Percentiles rank a stretch among this genome's conserved stretches.
Conservation (phyloP, 1,140 invertebrate species). For the Nasonia giraulti region DNA sequence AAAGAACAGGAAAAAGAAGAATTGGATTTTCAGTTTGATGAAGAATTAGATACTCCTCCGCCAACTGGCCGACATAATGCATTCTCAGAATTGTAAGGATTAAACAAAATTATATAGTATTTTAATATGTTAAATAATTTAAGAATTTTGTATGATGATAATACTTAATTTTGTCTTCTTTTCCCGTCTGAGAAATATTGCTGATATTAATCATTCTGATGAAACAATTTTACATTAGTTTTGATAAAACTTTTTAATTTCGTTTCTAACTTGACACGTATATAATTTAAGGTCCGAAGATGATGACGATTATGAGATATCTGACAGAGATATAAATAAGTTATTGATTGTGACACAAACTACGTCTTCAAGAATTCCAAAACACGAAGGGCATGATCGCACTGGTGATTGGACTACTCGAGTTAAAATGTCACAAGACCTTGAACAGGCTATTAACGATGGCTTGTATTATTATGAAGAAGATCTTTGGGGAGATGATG, state of each 20-base stretch:
- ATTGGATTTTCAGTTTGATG: slow-evolving; percentile 97
- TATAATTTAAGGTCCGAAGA: slow-evolving; percentile 78
- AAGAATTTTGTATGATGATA: slow-evolving; percentile 54
- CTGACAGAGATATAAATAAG: slow-evolving; percentile 95
- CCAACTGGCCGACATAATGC: slow-evolving; percentile 86
- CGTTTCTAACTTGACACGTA: neutral
- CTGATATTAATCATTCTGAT: slow-evolving; percentile 16
- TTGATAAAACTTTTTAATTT: neutral
- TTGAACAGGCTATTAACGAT: slow-evolving; percentile 95
- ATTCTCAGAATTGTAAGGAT: slow-evolving; percentile 82
- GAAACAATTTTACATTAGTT: slow-evolving; percentile 21
- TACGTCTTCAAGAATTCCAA: slow-evolving; percentile 76
- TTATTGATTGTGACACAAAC: slow-evolving; percentile 96
- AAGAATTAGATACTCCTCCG: slow-evolving; percentile 87
- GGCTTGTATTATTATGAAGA: slow-evolving; percentile 96
- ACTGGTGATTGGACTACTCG: slow-evolving; percentile 89
- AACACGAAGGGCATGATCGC: slow-evolving; percentile 92
- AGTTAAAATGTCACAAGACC: slow-evolving; percentile 94
- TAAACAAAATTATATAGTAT: slow-evolving; percentile 37
- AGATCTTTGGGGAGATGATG: slow-evolving; percentile 83
- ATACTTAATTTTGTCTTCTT: slow-evolving; percentile 63
- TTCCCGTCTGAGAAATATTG: slow-evolving; percentile 61
- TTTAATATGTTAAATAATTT: neutral
- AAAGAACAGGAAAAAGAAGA: slow-evolving; percentile 84
- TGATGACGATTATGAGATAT: slow-evolving; percentile 90